These are phyloP conservation scores for Itoplectis maculator DNA, from an alignment of 2,888 invertebrate genomes.

Conservation along the genomic window DNA sequence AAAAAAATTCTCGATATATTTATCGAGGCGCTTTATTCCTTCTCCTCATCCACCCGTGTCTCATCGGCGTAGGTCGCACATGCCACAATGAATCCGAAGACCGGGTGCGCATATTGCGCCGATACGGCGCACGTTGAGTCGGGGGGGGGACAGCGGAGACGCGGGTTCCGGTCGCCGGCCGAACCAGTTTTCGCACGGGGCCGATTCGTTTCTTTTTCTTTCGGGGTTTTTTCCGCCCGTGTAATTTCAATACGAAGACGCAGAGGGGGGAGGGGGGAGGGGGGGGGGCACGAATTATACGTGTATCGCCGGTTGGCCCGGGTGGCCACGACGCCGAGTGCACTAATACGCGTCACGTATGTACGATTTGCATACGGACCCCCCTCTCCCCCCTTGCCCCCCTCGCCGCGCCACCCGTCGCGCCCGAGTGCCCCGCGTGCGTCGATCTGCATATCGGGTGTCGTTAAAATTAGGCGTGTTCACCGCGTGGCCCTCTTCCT, in stretches of 20 bases:
- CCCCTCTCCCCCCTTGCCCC: too few species aligned
- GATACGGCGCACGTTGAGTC: slow-evolving; percentile 15
- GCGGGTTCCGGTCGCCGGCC: slow-evolving; percentile 51
- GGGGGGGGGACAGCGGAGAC: slow-evolving; percentile 41
- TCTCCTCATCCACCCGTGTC: slow-evolving; percentile 19
- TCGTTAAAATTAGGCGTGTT: slow-evolving; percentile 83
- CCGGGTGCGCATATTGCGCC: slow-evolving; percentile 19
- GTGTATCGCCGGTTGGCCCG: slow-evolving; percentile 56
- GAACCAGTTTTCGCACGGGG: slow-evolving; percentile 63
- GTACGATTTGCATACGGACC: slow-evolving; percentile 83
- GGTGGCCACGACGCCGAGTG: slow-evolving; percentile 14
- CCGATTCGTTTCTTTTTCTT: slow-evolving; percentile 30
- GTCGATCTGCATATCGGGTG: slow-evolving; percentile 84
- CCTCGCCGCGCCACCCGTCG: too few species aligned
- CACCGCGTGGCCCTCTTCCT: slow-evolving; percentile 61
- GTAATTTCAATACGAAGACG: slow-evolving; percentile 44
- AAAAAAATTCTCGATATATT: slow-evolving; percentile 57
- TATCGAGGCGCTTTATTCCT: slow-evolving; percentile 49
- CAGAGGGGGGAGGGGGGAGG: slow-evolving; percentile 50
- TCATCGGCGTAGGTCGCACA: slow-evolving; percentile 24
- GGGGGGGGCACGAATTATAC: slow-evolving; percentile 10
- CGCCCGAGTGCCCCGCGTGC: slow-evolving; percentile 70
- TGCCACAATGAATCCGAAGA: slow-evolving; percentile 42
- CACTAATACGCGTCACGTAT: slow-evolving; percentile 58
- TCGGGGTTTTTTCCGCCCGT: slow-evolving; percentile 9